Evolutionary conservation across 2,888 invertebrate genomes (phyloP).

Genomic region (Drosophila helvetica): DNA sequence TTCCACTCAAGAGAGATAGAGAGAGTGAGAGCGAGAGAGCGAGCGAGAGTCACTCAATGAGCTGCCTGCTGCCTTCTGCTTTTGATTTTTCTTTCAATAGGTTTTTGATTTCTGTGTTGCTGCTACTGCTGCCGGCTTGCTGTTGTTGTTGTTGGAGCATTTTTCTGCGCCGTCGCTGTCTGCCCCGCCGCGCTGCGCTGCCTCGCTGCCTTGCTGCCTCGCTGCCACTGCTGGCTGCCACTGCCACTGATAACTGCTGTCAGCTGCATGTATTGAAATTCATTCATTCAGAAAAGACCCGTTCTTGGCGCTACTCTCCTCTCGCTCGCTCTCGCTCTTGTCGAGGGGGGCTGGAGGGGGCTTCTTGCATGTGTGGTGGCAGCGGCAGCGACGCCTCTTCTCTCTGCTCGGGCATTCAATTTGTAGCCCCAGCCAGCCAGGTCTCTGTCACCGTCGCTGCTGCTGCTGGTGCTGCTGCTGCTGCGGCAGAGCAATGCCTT

Average conservation of each 20-base stretch:
- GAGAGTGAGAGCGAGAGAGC: constrained; percentile 5
- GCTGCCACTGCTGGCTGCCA: constrained; percentile 19
- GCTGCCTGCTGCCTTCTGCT: constrained; percentile 52
- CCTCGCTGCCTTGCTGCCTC: constrained; percentile 2
- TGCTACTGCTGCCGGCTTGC: constrained; percentile 39
- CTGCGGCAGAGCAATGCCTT: constrained; percentile 55
- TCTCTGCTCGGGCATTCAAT: constrained; percentile 58
- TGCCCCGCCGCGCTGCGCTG: constrained; percentile 19
- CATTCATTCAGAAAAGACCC: constrained; percentile 73
- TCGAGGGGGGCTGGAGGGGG: too few relatives aligned
- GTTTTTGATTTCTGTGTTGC: constrained; percentile 63
- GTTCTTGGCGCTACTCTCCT: constrained; percentile 38
- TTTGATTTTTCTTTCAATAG: constrained; percentile 76
- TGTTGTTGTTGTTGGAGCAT: constrained; percentile 61
- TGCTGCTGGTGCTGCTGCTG: constrained; percentile 12
- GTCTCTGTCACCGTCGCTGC: constrained; percentile 6
- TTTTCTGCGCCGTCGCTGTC: constrained; percentile 73
- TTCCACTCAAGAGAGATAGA: constrained; percentile 9
- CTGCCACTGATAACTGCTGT: constrained; percentile 63
- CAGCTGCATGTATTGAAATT: constrained; percentile 81
- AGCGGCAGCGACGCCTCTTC: background rate
- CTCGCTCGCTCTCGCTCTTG: constrained; percentile 44
- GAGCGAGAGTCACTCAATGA: constrained; percentile 39
- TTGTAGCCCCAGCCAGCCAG: constrained; percentile 32
- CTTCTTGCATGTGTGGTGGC: background rate